These are phyloP conservation scores for Melanophora roralis DNA, from an alignment of 2,888 invertebrate genomes.

Conservation along the genomic window DNA sequence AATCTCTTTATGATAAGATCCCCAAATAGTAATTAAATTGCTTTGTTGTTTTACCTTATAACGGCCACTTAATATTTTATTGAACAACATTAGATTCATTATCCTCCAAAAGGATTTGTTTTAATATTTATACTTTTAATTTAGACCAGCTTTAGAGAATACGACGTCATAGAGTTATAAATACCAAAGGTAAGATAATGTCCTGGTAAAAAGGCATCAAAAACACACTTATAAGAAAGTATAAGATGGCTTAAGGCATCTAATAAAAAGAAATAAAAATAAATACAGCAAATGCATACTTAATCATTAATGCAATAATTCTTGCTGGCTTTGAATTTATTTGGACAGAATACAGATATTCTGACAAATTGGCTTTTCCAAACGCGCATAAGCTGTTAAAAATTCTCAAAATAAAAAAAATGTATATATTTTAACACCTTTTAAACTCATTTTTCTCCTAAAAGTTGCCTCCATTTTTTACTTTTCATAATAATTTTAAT, in stretches of 20 bases:
- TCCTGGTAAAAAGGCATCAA: neutral
- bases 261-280: neutral
- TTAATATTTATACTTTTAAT: neutral
- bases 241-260: neutral
- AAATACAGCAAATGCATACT: neutral
- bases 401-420: neutral
- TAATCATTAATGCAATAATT: neutral
- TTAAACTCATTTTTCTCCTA: too few species aligned
- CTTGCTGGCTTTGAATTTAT: neutral
- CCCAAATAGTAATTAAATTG: neutral
- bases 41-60: neutral
- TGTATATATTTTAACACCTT: too few species aligned
- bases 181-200: too few species aligned
- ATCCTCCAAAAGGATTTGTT: neutral
- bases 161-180: too few species aligned
- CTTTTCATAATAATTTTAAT: too few species aligned
- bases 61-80: neutral
- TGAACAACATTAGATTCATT: neutral
- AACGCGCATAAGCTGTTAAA: neutral
- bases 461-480: too few species aligned
- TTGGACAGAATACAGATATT: neutral
- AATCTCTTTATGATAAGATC: neutral
- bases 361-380: neutral
- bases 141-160: neutral
- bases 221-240: neutral